These are phyloP conservation scores for Acanthornis magna DNA, from an alignment of 2,797 vertebrate species.

Conservation along the genomic window DNA sequence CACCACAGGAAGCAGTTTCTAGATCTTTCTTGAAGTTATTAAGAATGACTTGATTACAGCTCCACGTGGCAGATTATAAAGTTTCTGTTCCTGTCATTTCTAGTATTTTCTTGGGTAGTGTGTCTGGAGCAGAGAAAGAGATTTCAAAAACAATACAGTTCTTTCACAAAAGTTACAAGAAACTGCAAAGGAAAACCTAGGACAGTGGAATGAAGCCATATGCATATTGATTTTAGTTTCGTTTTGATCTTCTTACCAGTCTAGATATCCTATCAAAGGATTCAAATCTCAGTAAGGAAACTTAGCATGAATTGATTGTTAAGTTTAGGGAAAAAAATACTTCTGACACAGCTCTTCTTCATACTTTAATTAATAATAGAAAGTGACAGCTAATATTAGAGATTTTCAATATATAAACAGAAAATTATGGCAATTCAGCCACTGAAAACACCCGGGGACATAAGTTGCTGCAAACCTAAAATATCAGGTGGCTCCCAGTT, in stretches of 20 bases:
- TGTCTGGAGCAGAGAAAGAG: neutral
- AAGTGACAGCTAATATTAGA: conserved; percentile 12
- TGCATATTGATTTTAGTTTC: neutral
- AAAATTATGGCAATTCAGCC: neutral
- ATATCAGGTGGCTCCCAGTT: neutral
- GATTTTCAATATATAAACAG: neutral
- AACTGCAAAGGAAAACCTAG: neutral
- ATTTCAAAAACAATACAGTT: neutral
- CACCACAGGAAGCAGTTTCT: neutral
- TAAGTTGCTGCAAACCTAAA: neutral
- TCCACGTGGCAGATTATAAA: neutral
- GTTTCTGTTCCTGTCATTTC: neutral
- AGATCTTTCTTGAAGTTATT: neutral
- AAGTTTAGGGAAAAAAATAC: neutral
- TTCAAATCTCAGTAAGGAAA: neutral
- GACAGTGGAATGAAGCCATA: neutral
- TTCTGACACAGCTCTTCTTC: conserved; percentile 7
- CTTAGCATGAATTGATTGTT: neutral
- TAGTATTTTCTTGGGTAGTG: neutral
- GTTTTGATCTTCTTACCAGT: neutral
- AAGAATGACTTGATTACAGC: neutral
- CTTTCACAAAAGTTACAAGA: neutral
- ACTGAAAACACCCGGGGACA: neutral
- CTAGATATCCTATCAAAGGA: neutral
- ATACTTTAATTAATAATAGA: conserved; percentile 56